Conservation (phyloP, 1,140 invertebrate species). For the Pectinophora gossypiella region DNA sequence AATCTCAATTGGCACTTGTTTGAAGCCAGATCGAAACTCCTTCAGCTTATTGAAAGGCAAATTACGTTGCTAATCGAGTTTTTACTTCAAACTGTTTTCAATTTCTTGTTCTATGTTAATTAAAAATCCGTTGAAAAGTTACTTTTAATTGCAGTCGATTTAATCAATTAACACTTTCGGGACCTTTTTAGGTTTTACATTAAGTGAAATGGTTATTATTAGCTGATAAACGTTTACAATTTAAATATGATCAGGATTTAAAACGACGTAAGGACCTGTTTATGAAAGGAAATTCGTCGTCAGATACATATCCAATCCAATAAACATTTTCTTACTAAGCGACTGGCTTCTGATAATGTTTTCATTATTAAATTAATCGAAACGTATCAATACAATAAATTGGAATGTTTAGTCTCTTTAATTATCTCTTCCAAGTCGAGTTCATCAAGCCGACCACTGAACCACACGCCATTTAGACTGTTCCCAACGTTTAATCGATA, state of each 20-base stretch:
- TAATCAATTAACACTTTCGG: no score
- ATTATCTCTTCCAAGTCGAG: neutral
- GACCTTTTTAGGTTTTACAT: no score
- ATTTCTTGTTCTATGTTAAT: constrained; percentile 29
- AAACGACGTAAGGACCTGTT: no score
- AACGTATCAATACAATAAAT: neutral
- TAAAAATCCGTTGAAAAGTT: no score
- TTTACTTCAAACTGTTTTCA: constrained; percentile 20
- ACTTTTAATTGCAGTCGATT: no score
- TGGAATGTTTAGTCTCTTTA: neutral
- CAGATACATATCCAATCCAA: no score
- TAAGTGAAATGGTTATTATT: no score
- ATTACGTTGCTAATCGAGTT: constrained; percentile 29
- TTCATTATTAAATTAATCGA: neutral
- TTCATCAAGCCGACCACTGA: neutral
- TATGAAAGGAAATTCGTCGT: no score
- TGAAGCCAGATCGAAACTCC: constrained; percentile 38
- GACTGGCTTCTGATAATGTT: no score
- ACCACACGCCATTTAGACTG: neutral
- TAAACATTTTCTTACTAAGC: no score
- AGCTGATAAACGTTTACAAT: no score
- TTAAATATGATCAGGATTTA: no score
- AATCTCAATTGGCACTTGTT: constrained; percentile 2
- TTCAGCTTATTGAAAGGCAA: constrained; percentile 25
- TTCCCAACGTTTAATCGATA: neutral